phyloP scores from a whole-genome alignment of 2,797 vertebrate genomes.

The Gastrophryne carolinensis region DNA sequence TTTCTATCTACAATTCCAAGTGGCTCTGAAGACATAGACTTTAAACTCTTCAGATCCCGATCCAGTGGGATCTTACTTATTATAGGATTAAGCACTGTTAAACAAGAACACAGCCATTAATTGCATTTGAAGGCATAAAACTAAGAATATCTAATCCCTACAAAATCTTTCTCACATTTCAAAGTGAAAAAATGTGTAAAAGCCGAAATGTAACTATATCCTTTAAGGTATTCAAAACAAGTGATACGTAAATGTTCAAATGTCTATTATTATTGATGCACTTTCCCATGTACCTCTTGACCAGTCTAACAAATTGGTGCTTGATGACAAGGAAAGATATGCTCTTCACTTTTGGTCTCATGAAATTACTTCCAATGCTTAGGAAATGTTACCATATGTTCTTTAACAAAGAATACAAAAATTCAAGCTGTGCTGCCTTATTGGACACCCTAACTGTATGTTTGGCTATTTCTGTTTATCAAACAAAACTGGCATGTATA shows the following conservation, averaged over 20 bases:
- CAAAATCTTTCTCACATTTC: constrained; percentile 47
- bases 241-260: constrained; percentile 47
- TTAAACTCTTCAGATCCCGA: constrained; percentile 2
- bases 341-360: neutral
- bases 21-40: neutral
- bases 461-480: too few relatives aligned
- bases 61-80: constrained; percentile 49
- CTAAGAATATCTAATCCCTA: constrained; percentile 46
- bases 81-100: constrained; percentile 44
- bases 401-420: neutral
- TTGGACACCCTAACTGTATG: too few relatives aligned
- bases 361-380: neutral
- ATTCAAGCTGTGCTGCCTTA: too few relatives aligned
- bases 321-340: constrained; percentile 47
- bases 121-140: constrained; percentile 64
- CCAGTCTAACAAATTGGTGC: constrained; percentile 37
- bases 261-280: constrained; percentile 50
- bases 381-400: constrained; percentile 5
- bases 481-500: too few relatives aligned
- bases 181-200: constrained; percentile 44
- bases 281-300: constrained; percentile 41
- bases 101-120: constrained; percentile 65
- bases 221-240: constrained; percentile 39
- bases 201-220: constrained; percentile 45
- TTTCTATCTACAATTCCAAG: neutral